Base-by-base conservation (phyloP, 2,888 invertebrate genomes). In the Papilio elwesi region DNA sequence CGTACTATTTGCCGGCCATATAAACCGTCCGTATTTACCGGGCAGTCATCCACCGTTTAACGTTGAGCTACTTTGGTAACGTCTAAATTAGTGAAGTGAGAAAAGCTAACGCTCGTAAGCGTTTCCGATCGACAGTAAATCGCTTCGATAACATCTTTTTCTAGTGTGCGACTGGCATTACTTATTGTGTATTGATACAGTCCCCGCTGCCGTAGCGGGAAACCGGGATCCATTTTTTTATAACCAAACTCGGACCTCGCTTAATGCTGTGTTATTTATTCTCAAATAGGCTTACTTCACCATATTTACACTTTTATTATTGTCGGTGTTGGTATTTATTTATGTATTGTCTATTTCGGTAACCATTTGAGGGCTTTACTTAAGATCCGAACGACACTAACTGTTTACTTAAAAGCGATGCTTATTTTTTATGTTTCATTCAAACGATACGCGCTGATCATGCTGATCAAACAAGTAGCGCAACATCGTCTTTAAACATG, bases 51-150 rank as follows among this genome's bases (percentile, higher is more conserved):
- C 86, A 85, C 90, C 88, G 88, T 89, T 92, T 91, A 92, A 90
- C 91, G 84, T 82, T 81, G 87, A 83, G 91, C 93, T 92, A 92
- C 91, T 92, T 92, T 91, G 87, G 90, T 87, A 90, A 92, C 90
- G 87, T 90, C 91, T 91, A 92, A 92, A 93, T 93, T 93, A 92
- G 92, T 90, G 79, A 89, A 90, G 92, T 92, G 92, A 92, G 92
- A 92, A 92, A 92, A 91, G 91, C 89, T 90, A 88, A 90, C 89
- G 90, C 88, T 88, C 87, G 88, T 91, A 89, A 90, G 88, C 87
- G 82, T 86, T 87, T 84, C 84, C 87, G 87, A 91, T 92, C 85
- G 90, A 78, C 86, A 84, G 88, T 92, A 91, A 91, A 92, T 92
- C 88, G 88, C 80, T 81, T 86, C 86, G 90, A 91, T 93, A 91